Base-by-base conservation (phyloP, 2,113 vertebrate species). In the Cololabis saira region DNA sequence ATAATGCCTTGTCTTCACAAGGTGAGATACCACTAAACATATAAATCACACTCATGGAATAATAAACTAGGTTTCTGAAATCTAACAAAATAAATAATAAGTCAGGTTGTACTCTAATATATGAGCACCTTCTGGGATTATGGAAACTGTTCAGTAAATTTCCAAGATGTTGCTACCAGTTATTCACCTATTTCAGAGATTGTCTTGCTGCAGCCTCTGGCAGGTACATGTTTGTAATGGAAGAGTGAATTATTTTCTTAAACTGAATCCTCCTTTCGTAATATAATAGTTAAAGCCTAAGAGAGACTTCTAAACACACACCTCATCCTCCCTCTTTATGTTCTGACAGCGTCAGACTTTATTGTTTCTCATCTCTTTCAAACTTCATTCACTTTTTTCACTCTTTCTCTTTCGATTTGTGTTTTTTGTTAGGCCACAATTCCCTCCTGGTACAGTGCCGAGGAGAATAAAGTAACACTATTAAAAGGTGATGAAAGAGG, bases 401-500 rank as follows among this genome's bases (percentile, higher is more conserved):
- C 49, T 9, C 37, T 49, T 57, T 51, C 43, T 51, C 43, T 37
- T 51, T 76, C 54, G 72, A 59, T 24, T 56, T 33, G 56, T 44
- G 24, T 57, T 45, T n/a, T 64, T 61, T 70, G 61, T 59, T 27
- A 57, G 47, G 53, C 64, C 68, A 67, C 40, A 14, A 83, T 84
- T 70, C 67, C 50, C 67, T 68, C 67, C 70, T 57, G 60, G 78
- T 78, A 62, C 24, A 16, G 62, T 81, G 81, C 75, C 66, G 45
- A 44, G 52, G 62, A 85, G 78, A 76, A 81, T 75, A 67, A 82
- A 84, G 86, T 80, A 85, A 77, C 76, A 78, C 68, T 67, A 84
- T 80, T 67, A 71, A 59, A 79, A 89, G 72, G 88, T 86, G 83
- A 85, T 84, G 78, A 89, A 83, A 88, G 83, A 87, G 81, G 69